These are phyloP conservation scores for Nycteola revayana DNA, from an alignment of 2,888 invertebrate genomes.

Conservation along the genomic window DNA sequence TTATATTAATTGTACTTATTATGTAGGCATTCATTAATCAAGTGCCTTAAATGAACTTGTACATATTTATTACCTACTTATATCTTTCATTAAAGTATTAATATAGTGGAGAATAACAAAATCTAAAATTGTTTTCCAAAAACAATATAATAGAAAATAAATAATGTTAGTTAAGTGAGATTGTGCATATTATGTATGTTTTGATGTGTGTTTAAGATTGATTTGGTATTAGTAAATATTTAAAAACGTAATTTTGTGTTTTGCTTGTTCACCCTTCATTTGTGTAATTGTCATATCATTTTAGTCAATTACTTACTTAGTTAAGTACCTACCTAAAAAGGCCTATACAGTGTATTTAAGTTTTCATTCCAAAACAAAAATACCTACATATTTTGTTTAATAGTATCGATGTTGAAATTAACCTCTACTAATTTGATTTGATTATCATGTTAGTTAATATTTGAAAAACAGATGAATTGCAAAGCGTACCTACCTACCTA, in stretches of 20 bases:
- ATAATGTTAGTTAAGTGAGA: conserved; percentile 74
- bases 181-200: conserved; percentile 81
- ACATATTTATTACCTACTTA: conserved; percentile 73
- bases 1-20: conserved; percentile 75
- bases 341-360: too few relatives aligned
- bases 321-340: too few relatives aligned
- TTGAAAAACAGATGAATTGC: too few relatives aligned
- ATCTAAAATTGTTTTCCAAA: conserved; percentile 76
- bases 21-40: conserved; percentile 64
- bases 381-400: too few relatives aligned
- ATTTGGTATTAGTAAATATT: conserved; percentile 81
- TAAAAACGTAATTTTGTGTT: conserved; percentile 54
- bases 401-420: too few relatives aligned
- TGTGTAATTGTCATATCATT: too few relatives aligned
- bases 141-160: conserved; percentile 67
- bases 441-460: too few relatives aligned
- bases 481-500: too few relatives aligned
- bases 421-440: too few relatives aligned
- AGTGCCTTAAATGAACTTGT: conserved; percentile 77
- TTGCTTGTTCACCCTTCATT: conserved; percentile 15
- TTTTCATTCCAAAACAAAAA: too few relatives aligned
- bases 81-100: conserved; percentile 70
- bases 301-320: too few relatives aligned
- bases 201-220: conserved; percentile 81
- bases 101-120: conserved; percentile 58